Evolutionary conservation across 2,888 invertebrate species (phyloP).

Genomic region (Drosophila barbarae): DNA sequence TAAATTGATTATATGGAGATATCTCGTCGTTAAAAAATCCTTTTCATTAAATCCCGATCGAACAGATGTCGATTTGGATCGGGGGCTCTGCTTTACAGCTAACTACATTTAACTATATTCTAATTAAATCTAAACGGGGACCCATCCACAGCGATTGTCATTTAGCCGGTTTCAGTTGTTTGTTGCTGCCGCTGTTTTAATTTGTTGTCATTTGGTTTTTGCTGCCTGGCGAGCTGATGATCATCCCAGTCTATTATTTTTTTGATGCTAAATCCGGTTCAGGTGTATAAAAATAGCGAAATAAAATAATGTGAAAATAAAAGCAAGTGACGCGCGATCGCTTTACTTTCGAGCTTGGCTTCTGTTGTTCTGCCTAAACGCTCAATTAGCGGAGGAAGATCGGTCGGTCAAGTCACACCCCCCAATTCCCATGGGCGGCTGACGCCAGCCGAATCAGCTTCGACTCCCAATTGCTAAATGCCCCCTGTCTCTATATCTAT

Average conservation of each 20-base stretch:
- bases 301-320: constrained; percentile 15
- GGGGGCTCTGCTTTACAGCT: background rate
- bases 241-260: constrained; percentile 39
- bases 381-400: constrained; percentile 39
- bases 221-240: constrained; percentile 24
- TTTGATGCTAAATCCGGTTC: constrained; percentile 52
- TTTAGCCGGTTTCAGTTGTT: constrained; percentile 61
- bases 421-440: constrained; percentile 7
- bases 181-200: constrained; percentile 19
- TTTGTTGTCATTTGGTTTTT: constrained; percentile 4
- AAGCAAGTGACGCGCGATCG: constrained; percentile 15
- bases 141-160: constrained; percentile 50
- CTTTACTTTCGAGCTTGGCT: constrained; percentile 16
- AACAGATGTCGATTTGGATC: constrained; percentile 22
- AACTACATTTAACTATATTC: constrained; percentile 38
- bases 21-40: constrained; percentile 1
- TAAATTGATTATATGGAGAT: constrained; percentile 26
- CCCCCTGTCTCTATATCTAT: constrained; percentile 4
- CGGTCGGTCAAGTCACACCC: constrained; percentile 16
- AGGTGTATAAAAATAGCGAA: constrained; percentile 28
- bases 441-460: constrained; percentile 39
- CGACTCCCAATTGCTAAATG: constrained; percentile 27
- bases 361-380: constrained; percentile 33
- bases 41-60: constrained; percentile 17
- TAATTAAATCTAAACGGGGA: constrained; percentile 38